Conservation (phyloP, 2,888 invertebrate genomes). For the Leistus spinibarbis region DNA sequence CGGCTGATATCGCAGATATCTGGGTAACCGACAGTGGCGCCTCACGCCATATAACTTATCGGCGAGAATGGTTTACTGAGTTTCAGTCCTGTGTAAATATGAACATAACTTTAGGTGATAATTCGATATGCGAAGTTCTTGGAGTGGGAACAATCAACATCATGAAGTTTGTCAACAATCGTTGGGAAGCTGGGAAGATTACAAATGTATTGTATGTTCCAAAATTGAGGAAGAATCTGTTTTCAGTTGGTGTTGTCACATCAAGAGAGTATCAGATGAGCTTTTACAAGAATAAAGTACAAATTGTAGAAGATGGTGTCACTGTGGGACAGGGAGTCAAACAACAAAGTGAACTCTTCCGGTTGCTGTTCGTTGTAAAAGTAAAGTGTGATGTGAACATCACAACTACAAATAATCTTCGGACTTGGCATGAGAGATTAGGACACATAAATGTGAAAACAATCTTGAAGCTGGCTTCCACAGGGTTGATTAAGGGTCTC, state of each 20-base stretch:
- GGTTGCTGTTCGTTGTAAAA: conserved; percentile 42
- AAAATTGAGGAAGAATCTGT: conserved; percentile 44
- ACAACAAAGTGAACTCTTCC: conserved; percentile 41
- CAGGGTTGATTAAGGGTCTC: conserved; percentile 42
- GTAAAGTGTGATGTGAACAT: conserved; percentile 38
- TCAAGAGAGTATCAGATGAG: conserved; percentile 35
- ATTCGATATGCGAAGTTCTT: conserved; percentile 36
- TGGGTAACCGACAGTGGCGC: conserved; percentile 45
- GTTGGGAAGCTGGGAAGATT: conserved; percentile 40
- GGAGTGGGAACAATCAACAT: conserved; percentile 42
- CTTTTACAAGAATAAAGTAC: conserved; percentile 31
- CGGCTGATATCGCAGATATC: conserved; percentile 36
- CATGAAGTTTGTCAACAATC: conserved; percentile 40
- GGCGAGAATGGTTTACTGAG: too few species aligned
- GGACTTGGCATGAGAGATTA: conserved; percentile 43
- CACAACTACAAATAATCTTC: conserved; percentile 39
- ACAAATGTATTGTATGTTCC: conserved; percentile 46
- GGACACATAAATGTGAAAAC: conserved; percentile 42
- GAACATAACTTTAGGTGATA: conserved; percentile 44
- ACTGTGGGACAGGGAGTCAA: conserved; percentile 41
- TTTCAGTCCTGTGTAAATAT: too few species aligned
- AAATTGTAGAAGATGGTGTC: conserved; percentile 20
- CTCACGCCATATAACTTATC: too few species aligned
- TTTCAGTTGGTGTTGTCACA: conserved; percentile 45
- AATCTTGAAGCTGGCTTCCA: conserved; percentile 38